These are phyloP conservation scores for Chrysocyon brachyurus DNA, from an alignment of 2,797 vertebrate genomes.

Conservation along the genomic window DNA sequence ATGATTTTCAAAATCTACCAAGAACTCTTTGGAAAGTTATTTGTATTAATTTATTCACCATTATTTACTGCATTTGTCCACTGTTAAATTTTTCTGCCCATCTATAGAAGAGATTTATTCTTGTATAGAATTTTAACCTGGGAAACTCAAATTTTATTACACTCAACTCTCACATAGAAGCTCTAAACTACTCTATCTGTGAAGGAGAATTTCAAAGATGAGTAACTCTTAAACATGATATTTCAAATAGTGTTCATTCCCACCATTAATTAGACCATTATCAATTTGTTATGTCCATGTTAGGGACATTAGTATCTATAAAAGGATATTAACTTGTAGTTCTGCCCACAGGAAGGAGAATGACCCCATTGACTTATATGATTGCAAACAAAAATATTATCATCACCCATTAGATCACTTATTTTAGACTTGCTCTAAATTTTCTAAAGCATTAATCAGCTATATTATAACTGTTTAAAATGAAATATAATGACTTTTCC, in stretches of 20 bases:
- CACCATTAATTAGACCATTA: constrained; percentile 17
- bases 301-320: background rate
- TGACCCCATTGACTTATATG: background rate
- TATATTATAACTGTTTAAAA: background rate
- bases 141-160: background rate
- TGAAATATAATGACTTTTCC: background rate
- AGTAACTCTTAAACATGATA: background rate
- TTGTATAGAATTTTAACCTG: background rate
- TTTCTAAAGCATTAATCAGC: background rate
- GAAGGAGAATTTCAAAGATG: constrained; percentile 38
- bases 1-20: background rate
- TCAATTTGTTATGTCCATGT: background rate
- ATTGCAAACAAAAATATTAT: constrained; percentile 53
- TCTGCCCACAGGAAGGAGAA: background rate
- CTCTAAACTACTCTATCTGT: background rate
- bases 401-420: background rate
- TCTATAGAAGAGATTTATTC: background rate
- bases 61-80: background rate
- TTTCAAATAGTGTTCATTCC: background rate
- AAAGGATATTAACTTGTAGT: constrained; percentile 15
- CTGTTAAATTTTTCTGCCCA: background rate
- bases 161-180: background rate
- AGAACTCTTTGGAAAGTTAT: background rate
- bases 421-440: background rate
- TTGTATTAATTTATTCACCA: background rate